Evolutionary conservation across 2,888 invertebrate genomes (phyloP).

Genomic region (Lycophotia porphyrea): DNA sequence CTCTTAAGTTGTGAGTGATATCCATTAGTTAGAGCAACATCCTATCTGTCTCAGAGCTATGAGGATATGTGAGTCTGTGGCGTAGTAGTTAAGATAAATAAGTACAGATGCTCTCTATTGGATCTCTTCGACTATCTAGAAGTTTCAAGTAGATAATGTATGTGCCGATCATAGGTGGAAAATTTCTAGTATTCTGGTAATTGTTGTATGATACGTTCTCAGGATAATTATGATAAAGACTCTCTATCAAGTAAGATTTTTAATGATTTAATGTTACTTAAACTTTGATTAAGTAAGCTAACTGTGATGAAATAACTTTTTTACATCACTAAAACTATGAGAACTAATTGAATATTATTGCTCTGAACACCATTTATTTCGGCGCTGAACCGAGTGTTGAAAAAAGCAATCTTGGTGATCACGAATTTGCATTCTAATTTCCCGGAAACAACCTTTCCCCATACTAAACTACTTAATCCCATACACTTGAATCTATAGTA

Average conservation of each 20-base stretch:
- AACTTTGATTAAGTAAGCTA: not conserved
- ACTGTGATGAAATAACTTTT: no score
- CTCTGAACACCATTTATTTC: not conserved
- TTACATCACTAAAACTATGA: no score
- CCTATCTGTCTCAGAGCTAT: slow-evolving; percentile 23
- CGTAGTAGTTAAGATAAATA: not conserved
- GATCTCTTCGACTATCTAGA: not conserved
- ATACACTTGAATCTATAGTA: no score
- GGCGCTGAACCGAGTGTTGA: not conserved
- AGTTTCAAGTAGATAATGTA: slow-evolving; percentile 31
- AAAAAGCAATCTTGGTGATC: not conserved
- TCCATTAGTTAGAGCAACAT: slow-evolving; percentile 49
- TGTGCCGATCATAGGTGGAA: not conserved
- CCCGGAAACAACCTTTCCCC: not conserved
- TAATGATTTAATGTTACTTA: not conserved
- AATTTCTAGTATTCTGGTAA: not conserved
- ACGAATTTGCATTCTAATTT: not conserved
- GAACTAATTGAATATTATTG: no score
- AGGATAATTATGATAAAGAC: not conserved
- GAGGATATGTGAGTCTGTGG: not conserved
- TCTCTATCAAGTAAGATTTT: not conserved
- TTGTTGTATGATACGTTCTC: not conserved
- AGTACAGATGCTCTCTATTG: not conserved
- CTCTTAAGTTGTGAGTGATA: slow-evolving; percentile 24
- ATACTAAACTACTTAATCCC: not conserved